Evolutionary conservation across 2,888 invertebrate genomes (phyloP).

Genomic region (Fabriciana adippe): DNA sequence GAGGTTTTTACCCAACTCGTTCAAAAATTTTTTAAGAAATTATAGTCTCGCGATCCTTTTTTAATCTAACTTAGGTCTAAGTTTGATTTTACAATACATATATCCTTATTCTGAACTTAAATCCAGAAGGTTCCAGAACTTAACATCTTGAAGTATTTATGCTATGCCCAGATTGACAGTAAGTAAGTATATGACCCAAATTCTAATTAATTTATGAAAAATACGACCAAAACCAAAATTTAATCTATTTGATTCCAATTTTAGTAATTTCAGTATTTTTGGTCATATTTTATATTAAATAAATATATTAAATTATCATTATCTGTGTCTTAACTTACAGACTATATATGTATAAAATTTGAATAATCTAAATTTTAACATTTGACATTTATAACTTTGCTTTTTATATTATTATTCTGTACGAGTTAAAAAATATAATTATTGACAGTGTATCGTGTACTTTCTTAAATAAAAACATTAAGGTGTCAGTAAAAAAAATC

Average conservation of each 20-base stretch:
- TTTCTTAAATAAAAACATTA: neutral
- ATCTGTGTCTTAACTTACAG: conserved; percentile 5
- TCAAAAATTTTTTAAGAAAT: neutral
- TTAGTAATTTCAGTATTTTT: neutral
- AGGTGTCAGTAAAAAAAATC: neutral
- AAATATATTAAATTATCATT: neutral
- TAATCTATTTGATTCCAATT: neutral
- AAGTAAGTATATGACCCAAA: conserved; percentile 36
- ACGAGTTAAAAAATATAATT: conserved; percentile 3
- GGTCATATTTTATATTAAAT: conserved; percentile 10
- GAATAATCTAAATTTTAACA: conserved; percentile 6
- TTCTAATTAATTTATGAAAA: neutral
- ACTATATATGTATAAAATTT: conserved; percentile 14
- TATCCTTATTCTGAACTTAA: conserved; percentile 11
- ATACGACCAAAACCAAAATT: conserved; percentile 17
- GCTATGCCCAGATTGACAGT: conserved; percentile 63
- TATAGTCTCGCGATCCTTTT: neutral
- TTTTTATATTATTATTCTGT: conserved; percentile 11
- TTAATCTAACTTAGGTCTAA: conserved; percentile 4
- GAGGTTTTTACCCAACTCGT: neutral
- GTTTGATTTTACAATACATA: conserved; percentile 4
- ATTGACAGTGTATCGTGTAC: conserved; percentile 18
- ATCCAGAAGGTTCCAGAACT: conserved; percentile 13
- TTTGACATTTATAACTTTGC: conserved; percentile 1
- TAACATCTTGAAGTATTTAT: conserved; percentile 40